Base-by-base conservation (phyloP, 2,888 invertebrate species). In the Noctua janthina region DNA sequence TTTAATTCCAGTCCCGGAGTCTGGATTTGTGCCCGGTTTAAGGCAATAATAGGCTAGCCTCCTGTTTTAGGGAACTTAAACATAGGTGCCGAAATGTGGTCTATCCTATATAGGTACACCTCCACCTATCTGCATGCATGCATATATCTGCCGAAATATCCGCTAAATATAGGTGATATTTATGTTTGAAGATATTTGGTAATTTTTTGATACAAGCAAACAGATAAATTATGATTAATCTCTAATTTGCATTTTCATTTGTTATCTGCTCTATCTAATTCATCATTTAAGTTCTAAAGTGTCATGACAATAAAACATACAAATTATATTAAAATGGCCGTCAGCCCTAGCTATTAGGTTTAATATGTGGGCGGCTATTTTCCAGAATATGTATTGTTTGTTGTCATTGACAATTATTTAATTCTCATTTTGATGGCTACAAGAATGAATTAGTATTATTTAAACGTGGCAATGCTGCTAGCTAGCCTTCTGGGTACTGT, bases 31-130 rank as follows among this genome's bases (percentile, higher is more conserved):
- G 29, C 62, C 15, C 29, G 7, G 15, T 59, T 59, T 5, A 56
- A 23, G 49, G 46, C n/a, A n/a, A n/a, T 1, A 46, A 10, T 1
- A 10, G 17, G n/a, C n/a, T n/a, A n/a, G n/a, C 0, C n/a, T n/a
- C 13, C 13, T 13, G 13, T 13, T 13, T 59, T 0, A 59, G 13
- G 20, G 0, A 11, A 59, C 4, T n/a, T 11, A n/a, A 62, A 15
- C 29, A n/a, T n/a, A 59, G 23, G 0, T 59, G 59, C 11, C 59
- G 0, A 59, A n/a, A 13, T n/a, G 11, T 59, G 59, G 11, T n/a
- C n/a, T n/a, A 1, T 4, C 1, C 11, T n/a, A 56, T 4, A n/a
- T 4, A n/a, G 11, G n/a, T n/a, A 59, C 11, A 59, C n/a, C n/a
- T 59, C 56, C 4, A 11, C n/a, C n/a, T 11, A 11, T 23, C n/a